Evolutionary conservation across 2,113 vertebrate species (phyloP), one percentile per base, ranked within the genome.

Genomic region (Tinamus guttatus): DNA sequence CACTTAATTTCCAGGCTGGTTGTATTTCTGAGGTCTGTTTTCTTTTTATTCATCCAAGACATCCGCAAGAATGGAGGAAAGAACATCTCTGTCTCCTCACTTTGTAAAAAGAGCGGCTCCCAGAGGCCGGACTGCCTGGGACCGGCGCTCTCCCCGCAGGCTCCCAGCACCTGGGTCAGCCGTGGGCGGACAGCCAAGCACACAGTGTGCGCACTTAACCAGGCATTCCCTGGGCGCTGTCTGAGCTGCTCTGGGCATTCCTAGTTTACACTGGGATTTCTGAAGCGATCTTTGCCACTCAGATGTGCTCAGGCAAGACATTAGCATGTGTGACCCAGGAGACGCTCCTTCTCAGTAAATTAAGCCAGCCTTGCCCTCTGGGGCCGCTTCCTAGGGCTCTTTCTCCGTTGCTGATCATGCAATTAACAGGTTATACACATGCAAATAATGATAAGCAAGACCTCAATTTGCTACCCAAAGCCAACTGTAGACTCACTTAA

Each of bases 191-290:
- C n/a, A 21, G 43, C 9, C 2, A 36, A 34, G 10, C 3, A 27
- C 19, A 10, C 38, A 14, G 24, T 41, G 36, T 15, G 15, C 15
- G 12, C 13, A 3, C 30, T 4, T n/a, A 13, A 10, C 30, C 58
- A 2, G 36, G 17, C 40, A 11, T 13, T 34, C 51, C 13, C 21
- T n/a, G 27, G 32, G 15, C 1, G 59, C 40, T 14, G 3, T 5
- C 6, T 2, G 38, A 41, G 49, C 58, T 28, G 11, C 27, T 18
- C 5, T 0, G 6, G 2, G 28, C 28, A 2, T 27, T 5, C 49
- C 51, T 7, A 22, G 20, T 15, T 9, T 16, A 3, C 20, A 20
- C 36, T 3, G 28, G 16, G 0, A 21, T 7, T 20, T 13, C 32
- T 8, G 27, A 34, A 25, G n/a, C 7, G 20, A 24, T 5, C 24